Evolutionary conservation across 2,888 invertebrate genomes (phyloP).

Genomic region (Melanostoma mellinum): DNA sequence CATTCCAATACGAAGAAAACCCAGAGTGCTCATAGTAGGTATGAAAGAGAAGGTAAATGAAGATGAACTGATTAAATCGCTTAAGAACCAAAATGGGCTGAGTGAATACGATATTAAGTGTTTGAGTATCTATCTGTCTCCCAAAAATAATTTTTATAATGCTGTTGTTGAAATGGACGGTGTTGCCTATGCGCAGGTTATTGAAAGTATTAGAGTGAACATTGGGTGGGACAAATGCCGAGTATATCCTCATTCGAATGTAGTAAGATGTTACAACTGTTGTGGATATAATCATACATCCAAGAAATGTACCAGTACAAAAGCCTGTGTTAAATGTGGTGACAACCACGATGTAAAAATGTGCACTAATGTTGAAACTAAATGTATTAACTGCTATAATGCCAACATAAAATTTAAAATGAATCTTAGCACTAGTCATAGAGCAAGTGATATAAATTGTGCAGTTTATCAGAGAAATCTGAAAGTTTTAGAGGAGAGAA

Average conservation of each 20-base stretch:
- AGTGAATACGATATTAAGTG: constrained; percentile 7
- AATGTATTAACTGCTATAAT: constrained; percentile 7
- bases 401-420: constrained; percentile 1
- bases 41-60: no score
- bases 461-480: constrained; percentile 1
- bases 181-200: background rate
- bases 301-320: background rate
- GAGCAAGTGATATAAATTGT: background rate
- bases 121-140: constrained; percentile 4
- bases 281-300: constrained; percentile 10
- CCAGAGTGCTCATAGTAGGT: no score
- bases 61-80: no score
- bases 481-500: constrained; percentile 3
- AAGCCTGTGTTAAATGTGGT: constrained; percentile 24
- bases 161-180: constrained; percentile 3
- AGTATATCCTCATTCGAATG: constrained; percentile 1
- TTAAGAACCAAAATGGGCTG: no score
- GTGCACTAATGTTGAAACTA: constrained; percentile 2
- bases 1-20: no score
- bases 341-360: constrained; percentile 9
- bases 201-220: constrained; percentile 10
- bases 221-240: constrained; percentile 12
- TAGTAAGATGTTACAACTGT: constrained; percentile 22
- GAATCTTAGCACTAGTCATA: background rate
- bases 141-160: background rate